Base-by-base conservation (phyloP, 2,797 vertebrate genomes). In the Gymnocypris eckloni region DNA sequence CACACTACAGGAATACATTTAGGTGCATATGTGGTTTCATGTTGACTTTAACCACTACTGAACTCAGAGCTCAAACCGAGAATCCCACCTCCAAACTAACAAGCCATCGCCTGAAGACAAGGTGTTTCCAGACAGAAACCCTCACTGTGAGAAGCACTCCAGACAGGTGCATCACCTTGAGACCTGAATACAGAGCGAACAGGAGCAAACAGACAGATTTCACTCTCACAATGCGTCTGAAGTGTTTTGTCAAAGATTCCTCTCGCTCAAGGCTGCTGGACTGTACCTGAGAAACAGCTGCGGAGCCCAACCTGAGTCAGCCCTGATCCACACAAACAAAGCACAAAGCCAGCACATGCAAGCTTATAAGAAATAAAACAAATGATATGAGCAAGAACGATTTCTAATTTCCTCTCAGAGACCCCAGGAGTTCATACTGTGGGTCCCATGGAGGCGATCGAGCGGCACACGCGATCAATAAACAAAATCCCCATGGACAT, bases 401-500 rank as follows among this genome's bases (percentile, higher is more conserved):
- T 54, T 64, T 54, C 45, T 80, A 66, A 83, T 89, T 85, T 88
- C 87, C 87, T 76, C 71, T 41, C 15, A 1, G 78, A 84, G 64
- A 59, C 33, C 83, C 66, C 67, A 54, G 75, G 87, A 82, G 88
- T 13, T 75, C 64, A 82, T 85, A 59, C 86, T 67, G 85, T 76
- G 84, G 87, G 77, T 88, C 80, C 87, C 39, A 7, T 78, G 22
- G 73, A 64, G 72, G 85, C 25, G 43, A 50, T 61, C 28, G 79
- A 79, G 81, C 88, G 88, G 88, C 90, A 91, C 86, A 78, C 70
- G 50, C 91, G 81, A 92, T 89, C 69, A 64, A 52, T 80, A 87
- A 87, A 88, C 48, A 41, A 79, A 93, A 93, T 92, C 92, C 94
- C 92, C 15, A 91, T 86, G 93, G 94, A 95, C 95, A 95, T 96